phyloP scores from a whole-genome alignment of 2,888 invertebrate genomes.

The Stenodema calcarata region DNA sequence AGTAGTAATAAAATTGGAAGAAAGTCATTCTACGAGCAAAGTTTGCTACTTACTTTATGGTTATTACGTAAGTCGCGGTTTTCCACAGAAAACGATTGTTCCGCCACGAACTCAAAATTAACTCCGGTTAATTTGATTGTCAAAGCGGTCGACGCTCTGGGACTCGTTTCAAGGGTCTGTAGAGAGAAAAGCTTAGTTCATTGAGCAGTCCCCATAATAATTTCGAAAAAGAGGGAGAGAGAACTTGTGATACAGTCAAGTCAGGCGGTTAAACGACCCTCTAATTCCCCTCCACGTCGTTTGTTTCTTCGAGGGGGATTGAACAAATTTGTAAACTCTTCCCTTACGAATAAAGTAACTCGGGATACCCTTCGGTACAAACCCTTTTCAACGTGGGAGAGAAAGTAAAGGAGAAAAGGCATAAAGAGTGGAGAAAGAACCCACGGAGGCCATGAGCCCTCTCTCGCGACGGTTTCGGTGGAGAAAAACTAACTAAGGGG shows the following conservation, averaged over 20 bases:
- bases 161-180: not conserved
- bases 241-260: conserved; percentile 28
- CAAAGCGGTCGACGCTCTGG: not conserved
- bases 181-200: conserved; percentile 12
- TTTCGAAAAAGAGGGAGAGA: conserved; percentile 3
- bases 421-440: not conserved
- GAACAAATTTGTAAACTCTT: conserved; percentile 45
- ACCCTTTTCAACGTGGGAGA: not conserved
- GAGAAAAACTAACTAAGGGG: not conserved
- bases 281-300: conserved; percentile 37
- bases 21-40: not conserved
- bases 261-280: conserved; percentile 25
- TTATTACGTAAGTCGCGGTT: not conserved
- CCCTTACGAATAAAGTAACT: conserved; percentile 1
- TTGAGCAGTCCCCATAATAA: conserved; percentile 28
- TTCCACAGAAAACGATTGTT: not conserved
- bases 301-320: conserved; percentile 39
- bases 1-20: no score
- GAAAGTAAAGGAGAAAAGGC: not conserved
- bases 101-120: not conserved
- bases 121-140: not conserved
- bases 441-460: not conserved
- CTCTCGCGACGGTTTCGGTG: not conserved
- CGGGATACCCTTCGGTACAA: not conserved
- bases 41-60: not conserved